Base-by-base conservation (phyloP, 2,113 vertebrate species). In the Acanthochromis polyacanthus region DNA sequence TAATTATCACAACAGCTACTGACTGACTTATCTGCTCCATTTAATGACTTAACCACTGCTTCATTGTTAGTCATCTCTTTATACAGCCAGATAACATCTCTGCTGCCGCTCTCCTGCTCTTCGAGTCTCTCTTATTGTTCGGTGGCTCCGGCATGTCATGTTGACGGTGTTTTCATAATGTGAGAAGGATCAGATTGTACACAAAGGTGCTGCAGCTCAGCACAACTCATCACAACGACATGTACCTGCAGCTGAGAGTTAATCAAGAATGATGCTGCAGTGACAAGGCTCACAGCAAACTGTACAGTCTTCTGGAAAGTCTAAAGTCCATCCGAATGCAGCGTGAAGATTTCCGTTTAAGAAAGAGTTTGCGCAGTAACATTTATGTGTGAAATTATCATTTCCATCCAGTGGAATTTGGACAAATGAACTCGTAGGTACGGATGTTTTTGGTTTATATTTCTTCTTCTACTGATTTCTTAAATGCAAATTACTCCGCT, bases 141-240 rank as follows among this genome's bases (percentile, higher is more conserved):
- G 10, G 56, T 2, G 52, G 46, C 57, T 36, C 32, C 8, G 51
- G 46, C 4, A 52, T 19, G 38, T 73, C 1, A 4, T 55, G 55
- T 68, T 67, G 55, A 81, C 82, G 30, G 23, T 52, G 66, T 75
- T 76, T 82, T 85, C 62, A 73, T 63, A 75, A 70, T 71, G 76
- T 57, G 53, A 32, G 65, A 15, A 48, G 20, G 78, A 53, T 67
- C 51, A 53, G 38, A 71, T 38, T 0, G n/a, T 6, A 45, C 57
- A 63, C 61, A 60, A 23, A 74, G 45, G 59, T 50, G 52, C 62
- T 9, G 71, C 53, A 61, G 84, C 58, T 72, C 62, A 52, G 60
- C 56, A 59, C 45, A 25, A 69, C 56, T 70, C 67, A 74, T 60
- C 79, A 50, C 60, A 61, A 67, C 50, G 71, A 36, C 71, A 57